phyloP scores from a whole-genome alignment of 2,113 vertebrate species.

The Daphoenositta chrysoptera region DNA sequence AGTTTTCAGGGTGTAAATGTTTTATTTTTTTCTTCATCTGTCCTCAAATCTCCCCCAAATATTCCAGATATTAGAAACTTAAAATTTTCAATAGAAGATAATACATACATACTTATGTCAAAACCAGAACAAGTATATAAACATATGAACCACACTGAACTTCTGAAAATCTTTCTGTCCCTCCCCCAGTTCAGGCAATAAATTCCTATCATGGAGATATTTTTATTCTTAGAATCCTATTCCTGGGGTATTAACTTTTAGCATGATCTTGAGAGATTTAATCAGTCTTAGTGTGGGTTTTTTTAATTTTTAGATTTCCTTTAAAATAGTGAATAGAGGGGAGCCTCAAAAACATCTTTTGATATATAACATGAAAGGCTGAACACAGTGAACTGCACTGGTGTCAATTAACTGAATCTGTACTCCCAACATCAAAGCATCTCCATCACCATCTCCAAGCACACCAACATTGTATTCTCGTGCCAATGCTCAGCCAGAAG shows the following conservation, averaged over 20 bases:
- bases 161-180: neutral
- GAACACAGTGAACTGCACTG: neutral
- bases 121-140: neutral
- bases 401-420: neutral
- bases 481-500: neutral
- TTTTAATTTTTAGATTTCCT: neutral
- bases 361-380: neutral
- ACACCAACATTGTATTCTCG: neutral
- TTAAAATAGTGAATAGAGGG: neutral
- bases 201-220: neutral
- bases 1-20: accelerated
- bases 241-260: neutral
- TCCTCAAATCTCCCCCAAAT: neutral
- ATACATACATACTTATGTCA: neutral
- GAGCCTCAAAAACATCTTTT: neutral
- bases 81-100: neutral
- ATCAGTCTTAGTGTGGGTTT: accelerated
- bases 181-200: neutral
- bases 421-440: neutral
- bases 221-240: neutral
- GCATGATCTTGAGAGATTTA: neutral
- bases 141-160: neutral
- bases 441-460: neutral
- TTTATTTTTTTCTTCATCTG: neutral
- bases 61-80: neutral